Base-by-base conservation (phyloP, 2,888 invertebrate species). In the Aricia artaxerxes region DNA sequence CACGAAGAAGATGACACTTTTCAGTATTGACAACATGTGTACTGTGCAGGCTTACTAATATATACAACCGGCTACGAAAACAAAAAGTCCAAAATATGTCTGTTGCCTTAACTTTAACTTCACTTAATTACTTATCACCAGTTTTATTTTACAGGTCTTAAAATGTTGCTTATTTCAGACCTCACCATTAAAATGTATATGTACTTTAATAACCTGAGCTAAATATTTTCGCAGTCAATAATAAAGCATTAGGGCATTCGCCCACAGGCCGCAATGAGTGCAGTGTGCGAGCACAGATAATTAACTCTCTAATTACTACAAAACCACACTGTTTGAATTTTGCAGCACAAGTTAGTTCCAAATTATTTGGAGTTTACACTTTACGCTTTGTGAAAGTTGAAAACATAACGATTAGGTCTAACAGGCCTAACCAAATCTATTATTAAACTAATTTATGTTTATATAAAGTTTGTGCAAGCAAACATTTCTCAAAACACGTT, bases 291-390 rank as follows among this genome's bases (percentile, higher is more conserved):
- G 24, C 24, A 40, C 31, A 44, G 75, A 61, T 64, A 75, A 78
- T 80, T 61, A 73, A 75, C n/a, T 64, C 3, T 4, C 73, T 49
- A 49, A 60, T 78, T 49, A 57, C 31, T 49, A 75, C 53, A 24
- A 75, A 69, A 75, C 75, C 75, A 31, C 75, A 75, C 53, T 75
- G 75, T 75, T 75, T 75, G 75, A 69, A 69, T 38, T 69, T 69
- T 53, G 53, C 49, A 75, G 75, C 49, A 31, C 11, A 75, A 75
- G 53, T 75, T 75, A 31, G 49, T 49, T 75, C 13, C 0, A 24
- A 35, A 69, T 69, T 69, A 69, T 69, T 69, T 38, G 13, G 35
- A 69, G 69, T 69, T 69, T 38, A 38, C 31, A 69, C 49, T 49
- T 49, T 49, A 69, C 69, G 69, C 35, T 35, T 35, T 69, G 69